A percentile compares a stretch with the other conserved stretches of the same genome.
These are phyloP conservation scores for Emydoidea blandingii DNA, from an alignment of 2,797 vertebrate genomes.

Conservation along the genomic window DNA sequence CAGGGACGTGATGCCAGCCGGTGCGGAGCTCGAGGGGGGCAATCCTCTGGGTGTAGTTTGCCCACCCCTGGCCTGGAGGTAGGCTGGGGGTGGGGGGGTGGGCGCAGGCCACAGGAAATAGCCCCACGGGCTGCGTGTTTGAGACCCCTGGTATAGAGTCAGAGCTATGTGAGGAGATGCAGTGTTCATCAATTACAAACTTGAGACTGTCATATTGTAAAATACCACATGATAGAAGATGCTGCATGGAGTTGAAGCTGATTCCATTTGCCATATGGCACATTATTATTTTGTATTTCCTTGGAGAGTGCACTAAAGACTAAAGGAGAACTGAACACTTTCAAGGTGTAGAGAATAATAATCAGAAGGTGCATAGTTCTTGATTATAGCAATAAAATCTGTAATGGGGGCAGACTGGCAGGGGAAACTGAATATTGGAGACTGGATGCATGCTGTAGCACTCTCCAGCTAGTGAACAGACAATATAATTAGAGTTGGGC, in stretches of 20 bases:
- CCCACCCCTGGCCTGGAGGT: too few species aligned
- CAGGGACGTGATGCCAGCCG: too few species aligned
- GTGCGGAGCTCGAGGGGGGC: too few species aligned
- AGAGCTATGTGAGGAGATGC: constrained; percentile 41
- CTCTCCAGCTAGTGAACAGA: constrained; percentile 38
- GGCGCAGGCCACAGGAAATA: too few species aligned
- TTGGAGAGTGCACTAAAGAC: constrained; percentile 37
- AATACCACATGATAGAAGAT: constrained; percentile 40
- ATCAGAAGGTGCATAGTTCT: constrained; percentile 55
- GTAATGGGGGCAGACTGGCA: neutral
- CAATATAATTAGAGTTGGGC: neutral
- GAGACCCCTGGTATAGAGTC: neutral
- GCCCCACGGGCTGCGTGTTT: too few species aligned
- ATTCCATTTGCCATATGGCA: constrained; percentile 70
- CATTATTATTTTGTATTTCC: constrained; percentile 62
- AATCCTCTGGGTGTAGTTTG: too few species aligned
- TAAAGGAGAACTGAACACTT: constrained; percentile 53
- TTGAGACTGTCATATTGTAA: constrained; percentile 60
- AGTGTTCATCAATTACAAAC: constrained; percentile 69
- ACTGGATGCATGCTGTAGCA: neutral
- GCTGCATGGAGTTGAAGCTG: neutral
- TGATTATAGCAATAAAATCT: constrained; percentile 63
- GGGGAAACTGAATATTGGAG: constrained; percentile 21
- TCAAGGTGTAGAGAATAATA: constrained; percentile 57
- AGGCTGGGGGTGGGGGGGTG: too few species aligned